Evolutionary conservation across 2,797 vertebrate genomes (phyloP).

Genomic region (Alosa sapidissima): DNA sequence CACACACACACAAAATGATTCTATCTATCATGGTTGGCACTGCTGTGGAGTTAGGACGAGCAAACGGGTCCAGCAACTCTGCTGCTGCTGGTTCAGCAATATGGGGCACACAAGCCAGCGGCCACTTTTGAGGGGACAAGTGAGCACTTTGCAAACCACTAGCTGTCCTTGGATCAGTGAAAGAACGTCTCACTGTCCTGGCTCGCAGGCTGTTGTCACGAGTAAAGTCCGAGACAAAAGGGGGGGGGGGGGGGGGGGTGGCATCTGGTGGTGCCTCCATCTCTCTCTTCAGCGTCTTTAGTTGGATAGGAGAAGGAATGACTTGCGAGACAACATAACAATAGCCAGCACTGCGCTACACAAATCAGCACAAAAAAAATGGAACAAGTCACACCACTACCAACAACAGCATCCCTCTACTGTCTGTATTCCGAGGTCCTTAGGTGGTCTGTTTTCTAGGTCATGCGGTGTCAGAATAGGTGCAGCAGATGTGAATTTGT

Average conservation of each 20-base stretch:
- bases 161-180: constrained; percentile 19
- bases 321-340: background rate
- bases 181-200: background rate
- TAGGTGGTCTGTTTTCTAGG: constrained; percentile 8
- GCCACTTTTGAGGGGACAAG: constrained; percentile 24
- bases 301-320: background rate
- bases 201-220: constrained; percentile 14
- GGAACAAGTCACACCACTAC: constrained; percentile 4
- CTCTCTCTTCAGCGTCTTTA: background rate
- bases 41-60: constrained; percentile 55
- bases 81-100: constrained; percentile 60
- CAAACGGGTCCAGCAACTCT: constrained; percentile 68
- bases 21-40: constrained; percentile 59
- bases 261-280: background rate
- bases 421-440: constrained; percentile 11
- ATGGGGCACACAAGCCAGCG: constrained; percentile 46
- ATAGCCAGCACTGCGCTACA: constrained; percentile 13
- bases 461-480: constrained; percentile 6
- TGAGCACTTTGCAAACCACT: constrained; percentile 33
- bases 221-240: background rate
- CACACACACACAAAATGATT: constrained; percentile 3
- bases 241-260: background rate
- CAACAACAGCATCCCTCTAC: background rate
- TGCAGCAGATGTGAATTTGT: constrained; percentile 5
- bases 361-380: constrained; percentile 22